Conservation (phyloP, 2,113 vertebrate genomes). For the Cryptomyrus ogoouensis region DNA sequence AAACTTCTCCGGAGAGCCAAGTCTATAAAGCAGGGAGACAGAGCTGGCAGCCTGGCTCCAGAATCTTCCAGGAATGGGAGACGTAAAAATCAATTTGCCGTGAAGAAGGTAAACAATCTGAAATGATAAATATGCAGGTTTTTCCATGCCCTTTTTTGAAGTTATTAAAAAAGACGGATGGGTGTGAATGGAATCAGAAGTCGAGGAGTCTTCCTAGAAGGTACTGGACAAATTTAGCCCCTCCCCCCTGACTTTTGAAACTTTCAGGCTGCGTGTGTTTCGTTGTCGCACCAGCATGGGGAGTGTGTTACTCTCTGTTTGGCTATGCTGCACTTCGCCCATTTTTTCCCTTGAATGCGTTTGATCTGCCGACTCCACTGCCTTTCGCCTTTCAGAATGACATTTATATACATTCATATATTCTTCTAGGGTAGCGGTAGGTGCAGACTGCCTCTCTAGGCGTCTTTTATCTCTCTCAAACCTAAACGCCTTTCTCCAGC, state of each 20-base stretch:
- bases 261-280: conserved; percentile 30
- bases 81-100: conserved; percentile 73
- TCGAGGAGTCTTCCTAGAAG: conserved; percentile 43
- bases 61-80: conserved; percentile 70
- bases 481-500: neutral
- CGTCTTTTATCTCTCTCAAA: neutral
- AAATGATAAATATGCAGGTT: conserved; percentile 69
- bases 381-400: neutral
- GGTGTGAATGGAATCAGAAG: conserved; percentile 40
- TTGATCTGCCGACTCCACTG: neutral
- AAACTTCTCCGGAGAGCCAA: conserved; percentile 65
- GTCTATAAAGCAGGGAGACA: conserved; percentile 60
- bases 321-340: neutral
- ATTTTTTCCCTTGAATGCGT: neutral
- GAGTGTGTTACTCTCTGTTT: neutral
- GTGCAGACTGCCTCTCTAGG: neutral
- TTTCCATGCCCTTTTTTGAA: conserved; percentile 48
- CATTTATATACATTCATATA: neutral
- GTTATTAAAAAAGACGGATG: conserved; percentile 57
- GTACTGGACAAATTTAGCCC: conserved; percentile 36
- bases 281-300: neutral
- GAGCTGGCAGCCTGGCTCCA: conserved; percentile 56
- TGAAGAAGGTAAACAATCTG: conserved; percentile 71
- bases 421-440: neutral
- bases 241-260: conserved; percentile 29